phyloP scores from a whole-genome alignment of 2,888 invertebrate genomes.

The Orthosia gracilis region DNA sequence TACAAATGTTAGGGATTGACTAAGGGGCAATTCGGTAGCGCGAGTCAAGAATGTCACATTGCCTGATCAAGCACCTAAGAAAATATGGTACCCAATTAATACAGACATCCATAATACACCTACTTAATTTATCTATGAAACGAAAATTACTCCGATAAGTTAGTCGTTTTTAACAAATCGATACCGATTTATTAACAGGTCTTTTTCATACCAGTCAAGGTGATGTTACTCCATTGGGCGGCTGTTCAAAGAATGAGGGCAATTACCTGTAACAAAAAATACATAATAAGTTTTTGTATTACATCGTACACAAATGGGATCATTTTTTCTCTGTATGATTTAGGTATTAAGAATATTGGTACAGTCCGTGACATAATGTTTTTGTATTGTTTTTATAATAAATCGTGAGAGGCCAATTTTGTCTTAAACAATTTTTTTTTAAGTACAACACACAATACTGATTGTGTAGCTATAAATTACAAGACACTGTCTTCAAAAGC shows the following conservation, averaged over 20 bases:
- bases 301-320: slow-evolving; percentile 58
- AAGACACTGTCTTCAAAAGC: not conserved
- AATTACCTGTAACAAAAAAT: slow-evolving; percentile 83
- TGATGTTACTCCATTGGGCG: slow-evolving; percentile 52
- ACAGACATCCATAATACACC: not conserved
- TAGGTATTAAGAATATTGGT: slow-evolving; percentile 33
- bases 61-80: not conserved
- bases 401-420: not conserved
- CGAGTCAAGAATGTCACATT: too few relatives aligned
- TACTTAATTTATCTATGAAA: not conserved
- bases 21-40: too few relatives aligned
- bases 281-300: slow-evolving; percentile 69
- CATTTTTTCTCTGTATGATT: slow-evolving; percentile 38
- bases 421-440: not conserved
- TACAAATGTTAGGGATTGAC: too few relatives aligned
- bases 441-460: too few relatives aligned
- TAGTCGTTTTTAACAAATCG: slow-evolving; percentile 28
- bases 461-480: not conserved
- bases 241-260: slow-evolving; percentile 72
- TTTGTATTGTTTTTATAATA: not conserved
- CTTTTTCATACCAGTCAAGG: slow-evolving; percentile 59
- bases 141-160: slow-evolving; percentile 4
- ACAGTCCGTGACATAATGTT: slow-evolving; percentile 29
- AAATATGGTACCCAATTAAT: not conserved
- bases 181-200: slow-evolving; percentile 50